Percentiles rank a stretch among this genome's conserved stretches.
phyloP scores from a whole-genome alignment of 2,797 vertebrate genomes.

The Coreius guichenoti region DNA sequence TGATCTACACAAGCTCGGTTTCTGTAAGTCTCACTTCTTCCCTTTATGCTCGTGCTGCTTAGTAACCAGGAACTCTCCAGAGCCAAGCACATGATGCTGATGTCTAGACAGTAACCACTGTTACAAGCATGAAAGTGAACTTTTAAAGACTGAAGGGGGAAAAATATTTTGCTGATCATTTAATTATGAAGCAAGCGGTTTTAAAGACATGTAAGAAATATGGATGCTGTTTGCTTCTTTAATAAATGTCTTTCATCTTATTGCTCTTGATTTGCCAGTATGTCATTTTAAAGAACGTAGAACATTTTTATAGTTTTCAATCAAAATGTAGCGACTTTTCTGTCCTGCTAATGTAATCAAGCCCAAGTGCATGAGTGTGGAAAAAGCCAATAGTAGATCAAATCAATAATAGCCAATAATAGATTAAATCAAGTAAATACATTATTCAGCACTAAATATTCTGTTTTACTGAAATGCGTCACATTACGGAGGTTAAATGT shows the following conservation, averaged over 20 bases:
- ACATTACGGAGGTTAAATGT: not conserved
- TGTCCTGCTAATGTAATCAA: not conserved
- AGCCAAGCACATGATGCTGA: conserved; percentile 12
- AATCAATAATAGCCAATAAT: not conserved
- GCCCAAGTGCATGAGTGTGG: not conserved
- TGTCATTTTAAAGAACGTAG: not conserved
- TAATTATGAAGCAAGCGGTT: conserved; percentile 16
- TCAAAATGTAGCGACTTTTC: not conserved
- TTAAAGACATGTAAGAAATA: not conserved
- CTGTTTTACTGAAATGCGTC: not conserved
- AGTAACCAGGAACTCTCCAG: conserved; percentile 35
- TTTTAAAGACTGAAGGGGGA: not conserved
- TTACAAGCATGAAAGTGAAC: conserved; percentile 9
- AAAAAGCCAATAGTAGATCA: not conserved
- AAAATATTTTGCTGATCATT: conserved; percentile 36
- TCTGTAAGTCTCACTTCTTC: not conserved
- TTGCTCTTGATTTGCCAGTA: not conserved
- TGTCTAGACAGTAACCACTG: conserved; percentile 37
- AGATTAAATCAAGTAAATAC: not conserved
- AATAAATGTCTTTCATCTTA: not conserved
- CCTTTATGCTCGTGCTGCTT: conserved; percentile 16
- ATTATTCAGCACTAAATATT: not conserved
- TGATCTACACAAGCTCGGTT: not conserved
- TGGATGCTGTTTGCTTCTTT: not conserved
- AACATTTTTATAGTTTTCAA: not conserved